Percentiles rank a stretch among this genome's conserved stretches.
Conservation (phyloP, 2,888 invertebrate species). For the Leptinotarsa tumamoca region DNA sequence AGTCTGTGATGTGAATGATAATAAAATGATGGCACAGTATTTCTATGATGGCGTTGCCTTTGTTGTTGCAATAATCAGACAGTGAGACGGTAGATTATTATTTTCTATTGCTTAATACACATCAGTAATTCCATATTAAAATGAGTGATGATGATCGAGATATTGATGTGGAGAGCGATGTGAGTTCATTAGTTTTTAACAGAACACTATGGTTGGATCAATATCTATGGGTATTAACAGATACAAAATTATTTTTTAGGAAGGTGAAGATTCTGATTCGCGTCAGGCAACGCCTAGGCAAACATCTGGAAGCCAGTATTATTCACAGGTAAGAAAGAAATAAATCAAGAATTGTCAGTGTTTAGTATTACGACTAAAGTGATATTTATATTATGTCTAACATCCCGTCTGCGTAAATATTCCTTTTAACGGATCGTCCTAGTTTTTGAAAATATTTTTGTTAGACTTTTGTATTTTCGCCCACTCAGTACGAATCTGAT, state of each 20-base stretch:
- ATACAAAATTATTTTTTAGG: constrained; percentile 69
- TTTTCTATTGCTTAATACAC: neutral
- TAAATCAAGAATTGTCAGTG: neutral
- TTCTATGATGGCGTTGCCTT: neutral
- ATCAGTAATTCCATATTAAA: constrained; percentile 37
- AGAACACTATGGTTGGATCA: constrained; percentile 31
- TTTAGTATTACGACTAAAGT: constrained; percentile 6
- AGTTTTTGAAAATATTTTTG: too few species aligned
- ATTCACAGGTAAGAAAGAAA: constrained; percentile 75
- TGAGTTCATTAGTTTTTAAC: constrained; percentile 70
- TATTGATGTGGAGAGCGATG: constrained; percentile 95
- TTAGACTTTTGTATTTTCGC: too few species aligned
- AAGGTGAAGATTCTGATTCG: constrained; percentile 84
- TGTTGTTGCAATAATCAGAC: neutral
- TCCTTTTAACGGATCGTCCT: too few species aligned
- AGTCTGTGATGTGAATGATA: neutral
- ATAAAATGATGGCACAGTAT: neutral
- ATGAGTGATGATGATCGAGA: constrained; percentile 97
- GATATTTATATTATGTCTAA: neutral
- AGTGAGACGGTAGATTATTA: neutral
- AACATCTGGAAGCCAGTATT: constrained; percentile 77
- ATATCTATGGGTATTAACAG: constrained; percentile 33
- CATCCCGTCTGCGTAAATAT: neutral
- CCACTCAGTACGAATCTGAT: too few species aligned
- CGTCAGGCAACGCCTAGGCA: constrained; percentile 72